phyloP scores from a whole-genome alignment of 2,113 vertebrate species.

The Perca flavescens region DNA sequence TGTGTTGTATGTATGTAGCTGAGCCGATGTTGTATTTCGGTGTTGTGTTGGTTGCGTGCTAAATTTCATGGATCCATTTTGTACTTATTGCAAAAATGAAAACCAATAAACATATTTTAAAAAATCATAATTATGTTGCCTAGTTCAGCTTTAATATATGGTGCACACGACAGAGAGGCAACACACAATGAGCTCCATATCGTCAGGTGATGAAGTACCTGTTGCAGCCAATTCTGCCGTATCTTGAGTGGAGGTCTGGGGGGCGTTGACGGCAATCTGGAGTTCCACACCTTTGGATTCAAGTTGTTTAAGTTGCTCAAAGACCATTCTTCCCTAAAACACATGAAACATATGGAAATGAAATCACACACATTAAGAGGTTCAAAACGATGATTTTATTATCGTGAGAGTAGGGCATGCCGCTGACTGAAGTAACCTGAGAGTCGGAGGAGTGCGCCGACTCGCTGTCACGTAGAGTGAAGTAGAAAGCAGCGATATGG shows the following conservation, averaged over 20 bases:
- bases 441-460: conserved; percentile 54
- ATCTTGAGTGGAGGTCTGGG: conserved; percentile 76
- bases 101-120: too few species aligned
- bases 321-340: conserved; percentile 80
- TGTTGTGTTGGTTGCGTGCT: too few species aligned
- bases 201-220: conserved; percentile 63
- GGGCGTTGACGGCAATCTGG: conserved; percentile 81
- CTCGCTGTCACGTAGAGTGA: conserved; percentile 74
- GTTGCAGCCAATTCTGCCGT: conserved; percentile 73
- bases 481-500: conserved; percentile 85
- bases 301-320: conserved; percentile 78
- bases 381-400: not conserved
- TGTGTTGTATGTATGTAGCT: too few species aligned
- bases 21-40: too few species aligned
- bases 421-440: conserved; percentile 63
- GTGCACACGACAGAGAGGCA: not conserved
- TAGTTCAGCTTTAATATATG: not conserved
- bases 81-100: too few species aligned
- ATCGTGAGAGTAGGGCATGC: not conserved
- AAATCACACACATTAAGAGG: not conserved
- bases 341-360: not conserved
- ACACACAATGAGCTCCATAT: not conserved
- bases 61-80: too few species aligned
- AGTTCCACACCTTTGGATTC: conserved; percentile 80
- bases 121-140: not conserved